Evolutionary conservation across 1,140 invertebrate genomes (phyloP).

Genomic region (Tribolium castaneum): DNA sequence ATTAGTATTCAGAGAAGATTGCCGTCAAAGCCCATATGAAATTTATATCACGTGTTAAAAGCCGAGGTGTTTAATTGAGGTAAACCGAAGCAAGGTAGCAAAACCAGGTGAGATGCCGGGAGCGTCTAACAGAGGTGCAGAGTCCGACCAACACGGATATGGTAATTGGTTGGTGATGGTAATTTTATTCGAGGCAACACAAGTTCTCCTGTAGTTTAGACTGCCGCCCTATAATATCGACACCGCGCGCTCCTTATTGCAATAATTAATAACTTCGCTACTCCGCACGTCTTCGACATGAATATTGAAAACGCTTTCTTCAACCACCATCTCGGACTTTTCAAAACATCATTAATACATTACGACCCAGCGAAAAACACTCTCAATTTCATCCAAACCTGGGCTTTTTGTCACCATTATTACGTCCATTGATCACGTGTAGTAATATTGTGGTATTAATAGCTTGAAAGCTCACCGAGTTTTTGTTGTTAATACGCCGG

Average conservation of each 20-base stretch:
- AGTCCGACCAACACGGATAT: conserved; percentile 50
- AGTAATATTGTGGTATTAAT: conserved; percentile 30
- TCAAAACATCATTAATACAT: conserved; percentile 18
- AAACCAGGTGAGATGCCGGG: conserved; percentile 42
- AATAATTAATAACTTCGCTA: conserved; percentile 45
- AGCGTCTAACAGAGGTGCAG: conserved; percentile 35
- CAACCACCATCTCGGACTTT: neutral
- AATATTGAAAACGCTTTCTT: conserved; percentile 43
- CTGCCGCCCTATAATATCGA: conserved; percentile 52
- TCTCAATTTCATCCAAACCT: neutral
- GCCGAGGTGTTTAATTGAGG: conserved; percentile 34
- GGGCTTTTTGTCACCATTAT: neutral
- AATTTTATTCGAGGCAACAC: conserved; percentile 54
- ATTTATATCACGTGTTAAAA: conserved; percentile 40
- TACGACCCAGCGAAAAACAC: conserved; percentile 15
- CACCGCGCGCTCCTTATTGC: conserved; percentile 44
- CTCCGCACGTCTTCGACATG: conserved; percentile 38
- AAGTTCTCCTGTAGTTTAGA: conserved; percentile 52
- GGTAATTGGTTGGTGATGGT: conserved; percentile 55
- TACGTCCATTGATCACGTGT: neutral
- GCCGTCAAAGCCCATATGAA: neutral
- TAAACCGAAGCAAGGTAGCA: conserved; percentile 12
- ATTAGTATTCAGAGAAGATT: neutral
- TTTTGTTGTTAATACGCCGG: conserved; percentile 23
- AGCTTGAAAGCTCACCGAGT: conserved; percentile 17